Conservation (phyloP, 2,113 vertebrate genomes). For the Balaeniceps rex region DNA sequence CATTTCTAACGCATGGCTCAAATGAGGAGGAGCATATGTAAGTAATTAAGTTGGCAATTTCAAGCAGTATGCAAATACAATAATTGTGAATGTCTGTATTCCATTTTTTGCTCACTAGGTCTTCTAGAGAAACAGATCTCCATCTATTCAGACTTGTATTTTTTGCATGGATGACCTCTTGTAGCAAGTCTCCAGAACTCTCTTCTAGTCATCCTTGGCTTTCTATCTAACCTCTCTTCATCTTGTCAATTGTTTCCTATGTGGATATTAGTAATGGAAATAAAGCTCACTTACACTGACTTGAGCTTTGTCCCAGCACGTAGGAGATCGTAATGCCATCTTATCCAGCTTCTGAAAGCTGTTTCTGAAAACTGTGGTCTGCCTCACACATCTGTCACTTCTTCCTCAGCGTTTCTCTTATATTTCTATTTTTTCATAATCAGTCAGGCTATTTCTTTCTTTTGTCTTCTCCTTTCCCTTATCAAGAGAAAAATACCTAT, state of each 20-base stretch:
- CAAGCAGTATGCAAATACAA: neutral
- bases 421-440: neutral
- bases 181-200: neutral
- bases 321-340: accelerated
- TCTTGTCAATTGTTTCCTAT: neutral
- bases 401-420: neutral
- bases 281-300: neutral
- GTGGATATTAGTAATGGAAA: neutral
- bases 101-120: neutral
- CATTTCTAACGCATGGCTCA: neutral
- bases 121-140: neutral
- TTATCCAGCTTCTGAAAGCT: neutral
- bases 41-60: neutral
- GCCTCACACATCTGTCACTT: neutral
- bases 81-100: neutral
- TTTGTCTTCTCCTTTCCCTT: neutral
- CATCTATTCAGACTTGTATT: neutral
- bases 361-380: neutral
- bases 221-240: neutral
- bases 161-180: neutral
- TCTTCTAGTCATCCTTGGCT: neutral
- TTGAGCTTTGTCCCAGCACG: neutral
- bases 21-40: neutral
- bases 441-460: neutral
- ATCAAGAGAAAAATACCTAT: neutral